phyloP scores from a whole-genome alignment of 2,888 invertebrate species.

The Heliconius ismenius region DNA sequence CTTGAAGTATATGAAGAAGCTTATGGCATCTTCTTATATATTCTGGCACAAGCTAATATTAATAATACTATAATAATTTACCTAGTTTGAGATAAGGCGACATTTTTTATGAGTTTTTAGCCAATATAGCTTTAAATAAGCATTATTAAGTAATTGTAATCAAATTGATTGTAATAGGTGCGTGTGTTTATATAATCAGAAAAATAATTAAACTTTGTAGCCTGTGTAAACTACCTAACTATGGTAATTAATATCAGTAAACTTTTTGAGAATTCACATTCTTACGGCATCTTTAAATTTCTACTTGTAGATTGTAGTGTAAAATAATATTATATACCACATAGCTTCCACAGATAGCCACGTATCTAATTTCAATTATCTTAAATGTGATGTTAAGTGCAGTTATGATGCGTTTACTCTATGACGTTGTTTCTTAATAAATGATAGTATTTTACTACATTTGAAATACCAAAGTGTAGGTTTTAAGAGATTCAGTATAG shows the following conservation, averaged over 20 bases:
- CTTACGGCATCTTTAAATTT: neutral
- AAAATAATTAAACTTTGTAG: no score
- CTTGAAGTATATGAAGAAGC: neutral
- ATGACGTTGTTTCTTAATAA: neutral
- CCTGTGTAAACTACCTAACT: neutral
- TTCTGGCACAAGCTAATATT: conserved; percentile 20
- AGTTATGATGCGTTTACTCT: neutral
- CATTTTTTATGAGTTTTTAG: neutral
- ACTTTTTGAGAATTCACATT: neutral
- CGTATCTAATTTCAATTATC: neutral
- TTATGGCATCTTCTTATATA: neutral
- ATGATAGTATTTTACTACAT: neutral
- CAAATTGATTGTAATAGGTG: neutral
- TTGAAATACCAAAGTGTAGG: neutral
- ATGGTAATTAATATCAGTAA: neutral
- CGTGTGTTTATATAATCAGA: neutral
- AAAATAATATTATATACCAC: neutral
- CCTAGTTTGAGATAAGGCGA: neutral
- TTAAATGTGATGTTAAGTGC: neutral
- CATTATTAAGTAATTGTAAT: neutral
- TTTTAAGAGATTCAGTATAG: neutral
- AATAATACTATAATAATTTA: neutral
- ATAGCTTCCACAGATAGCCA: neutral
- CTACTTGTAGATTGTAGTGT: neutral
- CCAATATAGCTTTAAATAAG: neutral